phyloP scores from a whole-genome alignment of 2,113 vertebrate species.

The Gallinago undulata region DNA sequence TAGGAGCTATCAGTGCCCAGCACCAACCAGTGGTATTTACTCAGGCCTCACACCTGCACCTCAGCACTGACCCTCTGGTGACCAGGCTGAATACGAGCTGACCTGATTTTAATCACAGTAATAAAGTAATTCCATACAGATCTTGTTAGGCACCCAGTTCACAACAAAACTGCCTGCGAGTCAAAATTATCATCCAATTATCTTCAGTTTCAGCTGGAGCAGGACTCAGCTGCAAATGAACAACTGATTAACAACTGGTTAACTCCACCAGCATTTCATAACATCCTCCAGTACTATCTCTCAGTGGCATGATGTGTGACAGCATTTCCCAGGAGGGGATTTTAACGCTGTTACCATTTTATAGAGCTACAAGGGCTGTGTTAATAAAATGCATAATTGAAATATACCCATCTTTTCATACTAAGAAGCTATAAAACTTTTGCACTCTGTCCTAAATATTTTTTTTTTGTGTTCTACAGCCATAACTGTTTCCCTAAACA shows the following conservation, averaged over 20 bases:
- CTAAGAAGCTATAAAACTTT: not conserved
- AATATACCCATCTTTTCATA: not conserved
- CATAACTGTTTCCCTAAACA: not conserved
- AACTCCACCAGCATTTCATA: not conserved
- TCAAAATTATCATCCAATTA: not conserved
- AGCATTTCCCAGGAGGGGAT: slow-evolving; percentile 25
- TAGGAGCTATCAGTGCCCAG: not conserved
- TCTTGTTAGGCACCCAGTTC: not conserved
- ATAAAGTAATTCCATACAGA: not conserved
- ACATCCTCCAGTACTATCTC: not conserved
- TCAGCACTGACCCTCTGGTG: not conserved
- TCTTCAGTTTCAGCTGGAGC: not conserved
- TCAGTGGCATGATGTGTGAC: not conserved
- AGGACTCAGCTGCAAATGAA: not conserved
- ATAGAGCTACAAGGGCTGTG: not conserved
- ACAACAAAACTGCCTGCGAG: not conserved
- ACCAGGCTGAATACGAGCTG: accelerated
- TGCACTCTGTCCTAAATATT: not conserved
- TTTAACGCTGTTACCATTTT: slow-evolving; percentile 24
- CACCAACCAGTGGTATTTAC: accelerated
- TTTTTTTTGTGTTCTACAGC: not conserved
- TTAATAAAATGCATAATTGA: slow-evolving; percentile 44
- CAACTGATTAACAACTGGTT: slow-evolving; percentile 6
- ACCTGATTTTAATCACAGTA: not conserved
- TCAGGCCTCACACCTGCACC: not conserved